Base-by-base conservation (phyloP, 2,113 vertebrate species). In the Scytalopus superciliaris region DNA sequence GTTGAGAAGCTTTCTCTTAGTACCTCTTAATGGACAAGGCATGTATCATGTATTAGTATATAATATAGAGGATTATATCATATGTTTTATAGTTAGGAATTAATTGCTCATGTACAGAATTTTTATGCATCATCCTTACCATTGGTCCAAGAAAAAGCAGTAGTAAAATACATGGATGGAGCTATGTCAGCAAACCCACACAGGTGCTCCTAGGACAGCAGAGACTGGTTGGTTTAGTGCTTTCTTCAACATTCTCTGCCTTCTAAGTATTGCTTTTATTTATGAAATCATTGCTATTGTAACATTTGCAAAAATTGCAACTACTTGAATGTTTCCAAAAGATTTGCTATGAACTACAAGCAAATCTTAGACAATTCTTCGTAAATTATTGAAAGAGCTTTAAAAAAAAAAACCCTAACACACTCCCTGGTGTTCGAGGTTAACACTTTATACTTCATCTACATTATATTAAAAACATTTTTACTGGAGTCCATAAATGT, bases 381-480 rank as follows among this genome's bases (percentile, higher is more conserved):
- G 62, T 76, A 79, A 96, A 94, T 81, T 93, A 93, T 95, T 89
- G 82, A 93, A 93, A 79, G 69, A 59, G 39, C 7, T 69, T 87
- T 37, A 1, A n/a, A 60, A 55, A 78, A 87, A 69, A 77, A 35
- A 25, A 2, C 6, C 15, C 35, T 37, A 81, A 70, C 8, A 3
- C 25, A 7, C 74, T 95, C 76, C 90, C 85, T 22, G 25, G 56
- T 68, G 64, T 68, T 94, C 83, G 92, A 78, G 90, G 93, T 94
- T 95, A 96, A 92, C 68, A 72, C 83, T 93, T 96, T 95, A 86
- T 82, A 92, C 86, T 89, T 96, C 68, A 89, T 96, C 94, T 95
- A 89, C 69, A 81, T 95, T 93, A 96, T 97, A 97, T 97, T 96
- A 96, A 96, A 96, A 95, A 95, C 93, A 96, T 96, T 97, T 96